Evolutionary conservation across 2,113 vertebrate species (phyloP), one percentile per base, ranked within the genome.

Genomic region (Melospiza georgiana): DNA sequence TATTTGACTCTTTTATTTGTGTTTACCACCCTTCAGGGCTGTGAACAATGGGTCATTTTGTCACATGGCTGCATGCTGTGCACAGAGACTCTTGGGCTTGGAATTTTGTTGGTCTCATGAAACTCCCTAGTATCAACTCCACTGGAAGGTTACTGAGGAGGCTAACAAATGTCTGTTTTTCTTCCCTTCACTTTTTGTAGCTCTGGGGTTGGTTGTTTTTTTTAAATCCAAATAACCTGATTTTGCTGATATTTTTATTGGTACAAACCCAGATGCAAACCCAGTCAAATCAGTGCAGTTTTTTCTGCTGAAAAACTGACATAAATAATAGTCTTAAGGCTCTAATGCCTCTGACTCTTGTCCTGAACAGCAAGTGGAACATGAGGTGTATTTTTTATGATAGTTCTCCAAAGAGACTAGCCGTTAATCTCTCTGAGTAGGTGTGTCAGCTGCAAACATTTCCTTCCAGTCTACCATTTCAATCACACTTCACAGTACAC

Each of bases 401-500:
- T 96, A 95, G 90, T 49, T 96, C 95, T 96, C 94, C 93, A 94
- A 95, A 95, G 96, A 96, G 96, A 78, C 94, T 87, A 87, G 89
- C 95, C 27, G 91, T 96, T 97, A 97, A 97, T 97, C 96, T 97
- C 94, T 90, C 91, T 3, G 93, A 95, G 95, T 97, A 95, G 97
- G 97, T 96, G 96, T 97, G 97, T 96, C 96, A 94, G 95, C 94
- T 95, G 94, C 93, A 96, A 97, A 96, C 95, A 97, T 97, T 97
- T 97, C 96, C 97, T 97, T 95, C 95, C 96, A 96, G 95, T 96
- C 96, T 97, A 95, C 93, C 92, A 93, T 97, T 97, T 97, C 97
- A 97, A 96, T 97, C 94, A 95, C 95, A 97, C 96, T 97, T 97
- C 97, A 97, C 97, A 97, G 95, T 95, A 97, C 93, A 95, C 94